Evolutionary conservation across 2,113 vertebrate species (phyloP).

Genomic region (Elgaria multicarinata): DNA sequence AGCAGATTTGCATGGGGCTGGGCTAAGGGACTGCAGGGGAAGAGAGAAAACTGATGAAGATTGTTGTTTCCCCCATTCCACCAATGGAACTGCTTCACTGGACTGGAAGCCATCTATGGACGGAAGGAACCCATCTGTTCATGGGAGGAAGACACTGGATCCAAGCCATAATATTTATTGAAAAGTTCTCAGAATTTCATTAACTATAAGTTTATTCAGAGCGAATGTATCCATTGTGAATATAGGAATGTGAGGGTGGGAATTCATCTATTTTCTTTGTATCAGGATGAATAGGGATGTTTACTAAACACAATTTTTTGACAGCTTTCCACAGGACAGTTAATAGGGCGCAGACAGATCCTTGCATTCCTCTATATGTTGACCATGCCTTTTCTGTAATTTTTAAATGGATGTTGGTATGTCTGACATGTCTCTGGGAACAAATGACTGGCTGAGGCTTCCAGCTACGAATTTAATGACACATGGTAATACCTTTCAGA

Average conservation of each 20-base stretch:
- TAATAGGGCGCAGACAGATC: background rate
- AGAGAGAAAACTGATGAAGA: too few relatives aligned
- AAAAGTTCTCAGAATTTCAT: background rate
- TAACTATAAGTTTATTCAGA: background rate
- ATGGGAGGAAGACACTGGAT: too few relatives aligned
- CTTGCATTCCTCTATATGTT: background rate
- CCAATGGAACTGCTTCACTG: too few relatives aligned
- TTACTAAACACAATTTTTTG: background rate
- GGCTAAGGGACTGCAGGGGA: too few relatives aligned
- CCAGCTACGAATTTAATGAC: background rate
- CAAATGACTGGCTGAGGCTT: background rate
- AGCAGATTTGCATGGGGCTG: too few relatives aligned
- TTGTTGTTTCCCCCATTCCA: too few relatives aligned
- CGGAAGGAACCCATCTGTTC: too few relatives aligned
- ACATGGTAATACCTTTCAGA: background rate
- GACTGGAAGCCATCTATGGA: too few relatives aligned
- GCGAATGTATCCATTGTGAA: background rate
- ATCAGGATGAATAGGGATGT: background rate
- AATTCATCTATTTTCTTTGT: background rate
- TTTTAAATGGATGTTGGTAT: too few relatives aligned
- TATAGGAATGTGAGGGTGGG: background rate
- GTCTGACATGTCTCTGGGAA: background rate
- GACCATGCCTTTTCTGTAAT: background rate
- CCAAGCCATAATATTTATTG: background rate
- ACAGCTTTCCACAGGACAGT: background rate